Evolutionary conservation across 2,797 vertebrate genomes (phyloP), one percentile per base, ranked within the genome.

Genomic region (Decapterus maruadsi): DNA sequence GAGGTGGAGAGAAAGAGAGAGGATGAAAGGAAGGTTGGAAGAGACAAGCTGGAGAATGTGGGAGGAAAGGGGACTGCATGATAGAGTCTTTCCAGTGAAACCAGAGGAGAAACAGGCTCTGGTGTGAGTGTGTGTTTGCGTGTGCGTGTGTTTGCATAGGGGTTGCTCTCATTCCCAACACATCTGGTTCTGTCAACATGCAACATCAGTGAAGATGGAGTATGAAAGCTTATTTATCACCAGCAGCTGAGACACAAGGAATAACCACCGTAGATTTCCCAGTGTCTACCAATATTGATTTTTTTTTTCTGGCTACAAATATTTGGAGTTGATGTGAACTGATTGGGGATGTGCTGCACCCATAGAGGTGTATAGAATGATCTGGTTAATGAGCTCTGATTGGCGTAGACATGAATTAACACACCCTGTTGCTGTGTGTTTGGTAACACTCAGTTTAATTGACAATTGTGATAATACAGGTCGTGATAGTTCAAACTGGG

Each of bases 111-210:
- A 73, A 26, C 51, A 36, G 38, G 36, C 66, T 75, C 12, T 4
- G 40, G 31, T 65, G 56, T 69, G 6, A 20, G 62, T 51, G 40
- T 45, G 2, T 34, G 45, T 61, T 12, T 40, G 20, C 53, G 58
- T 66, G 6, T 40, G 43, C 17, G 48, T 43, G 40, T 26, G 29
- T 55, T 9, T 61, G 61, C 51, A 36, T 66, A 16, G 45, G 54
- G 45, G 68, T n/a, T 78, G 55, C 61, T 50, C 60, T 71, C 66
- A 50, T 42, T 77, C 82, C 76, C 72, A 65, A 10, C 76, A 83
- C 82, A 82, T 87, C 82, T 87, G 86, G 58, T 53, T 77, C 65
- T 71, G 83, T 77, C 88, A 83, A 36, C 87, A 61, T 31, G 22
- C 29, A 45, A 29, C 1, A 62, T 29, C 68, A 43, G 61, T 40